Evolutionary conservation across 2,113 vertebrate species (phyloP), one percentile per base, ranked within the genome.

Genomic region (Entomyzon cyanotis): DNA sequence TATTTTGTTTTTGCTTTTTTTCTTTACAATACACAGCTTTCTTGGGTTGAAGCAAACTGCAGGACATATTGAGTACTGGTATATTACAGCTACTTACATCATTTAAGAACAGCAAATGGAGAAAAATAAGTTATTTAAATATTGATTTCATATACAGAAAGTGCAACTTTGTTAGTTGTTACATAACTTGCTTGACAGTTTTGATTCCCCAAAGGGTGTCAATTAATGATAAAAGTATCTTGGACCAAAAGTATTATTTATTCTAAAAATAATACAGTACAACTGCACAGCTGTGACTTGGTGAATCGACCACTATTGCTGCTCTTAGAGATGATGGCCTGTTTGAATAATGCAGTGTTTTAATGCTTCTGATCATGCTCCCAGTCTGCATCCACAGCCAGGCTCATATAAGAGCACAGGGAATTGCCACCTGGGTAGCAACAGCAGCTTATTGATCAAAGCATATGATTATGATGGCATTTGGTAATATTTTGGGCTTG

Each of bases 41-140:
- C 98, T 98, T 98, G 97, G 97, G 98, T 98, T 98, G 98, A 98
- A 99, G 98, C 98, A 98, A 98, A 98, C 98, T 98, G 98, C 98
- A 98, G 97, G 98, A 98, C 98, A 97, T 98, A 98, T 98, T 97
- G 98, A 94, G 98, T 99, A 98, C 98, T 98, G 98, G 98, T 99
- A 99, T 99, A 98, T 98, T 99, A 99, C 99, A 99, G 98, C 98
- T 99, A 99, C 99, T 99, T 99, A 99, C 99, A 99, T 98, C 98
- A 98, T 97, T 99, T 98, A 98, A 98, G 98, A 98, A 99, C 98
- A 98, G 98, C 97, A 98, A 98, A 98, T 98, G 98, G 98, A 98
- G 97, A 98, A 99, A 99, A 99, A 99, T 99, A 99, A 99, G 98
- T 99, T 99, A 99, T 99, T 99, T 99, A 99, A 99, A 99, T 99